Evolutionary conservation across 2,888 invertebrate species (phyloP).

Genomic region (Ctenicera cuprea): DNA sequence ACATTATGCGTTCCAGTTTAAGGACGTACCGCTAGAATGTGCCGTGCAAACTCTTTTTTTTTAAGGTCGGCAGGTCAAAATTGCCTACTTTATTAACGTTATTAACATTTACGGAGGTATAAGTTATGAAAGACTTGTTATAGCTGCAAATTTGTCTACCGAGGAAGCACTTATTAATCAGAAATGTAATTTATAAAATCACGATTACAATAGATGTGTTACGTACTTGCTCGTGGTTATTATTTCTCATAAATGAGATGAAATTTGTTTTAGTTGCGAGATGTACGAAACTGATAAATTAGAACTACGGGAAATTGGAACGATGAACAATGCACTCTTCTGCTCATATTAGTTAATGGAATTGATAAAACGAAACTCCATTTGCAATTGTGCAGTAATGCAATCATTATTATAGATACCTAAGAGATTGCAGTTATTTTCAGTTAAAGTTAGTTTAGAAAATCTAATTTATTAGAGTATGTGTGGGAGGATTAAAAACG

Average conservation of each 20-base stretch:
- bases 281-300: conserved; percentile 6
- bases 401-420: too few relatives aligned
- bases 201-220: conserved; percentile 5
- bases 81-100: neutral
- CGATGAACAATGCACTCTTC: neutral
- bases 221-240: neutral
- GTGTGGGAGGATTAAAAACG: too few relatives aligned
- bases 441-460: too few relatives aligned
- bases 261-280: conserved; percentile 11
- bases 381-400: too few relatives aligned
- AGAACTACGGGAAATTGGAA: neutral
- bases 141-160: conserved; percentile 12
- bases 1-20: conserved; percentile 38
- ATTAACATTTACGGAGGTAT: neutral
- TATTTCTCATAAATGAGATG: neutral
- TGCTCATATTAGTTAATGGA: too few relatives aligned
- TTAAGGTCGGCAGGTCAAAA: conserved; percentile 32
- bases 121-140: neutral
- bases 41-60: conserved; percentile 32
- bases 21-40: conserved; percentile 38
- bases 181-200: conserved; percentile 6
- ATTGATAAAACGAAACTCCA: too few relatives aligned
- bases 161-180: neutral
- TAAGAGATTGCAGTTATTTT: too few relatives aligned
- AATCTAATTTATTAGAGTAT: too few relatives aligned